A percentile compares a stretch with the other conserved stretches of the same genome.
Conservation (phyloP, 2,113 vertebrate species). For the Pleuronectes platessa region DNA sequence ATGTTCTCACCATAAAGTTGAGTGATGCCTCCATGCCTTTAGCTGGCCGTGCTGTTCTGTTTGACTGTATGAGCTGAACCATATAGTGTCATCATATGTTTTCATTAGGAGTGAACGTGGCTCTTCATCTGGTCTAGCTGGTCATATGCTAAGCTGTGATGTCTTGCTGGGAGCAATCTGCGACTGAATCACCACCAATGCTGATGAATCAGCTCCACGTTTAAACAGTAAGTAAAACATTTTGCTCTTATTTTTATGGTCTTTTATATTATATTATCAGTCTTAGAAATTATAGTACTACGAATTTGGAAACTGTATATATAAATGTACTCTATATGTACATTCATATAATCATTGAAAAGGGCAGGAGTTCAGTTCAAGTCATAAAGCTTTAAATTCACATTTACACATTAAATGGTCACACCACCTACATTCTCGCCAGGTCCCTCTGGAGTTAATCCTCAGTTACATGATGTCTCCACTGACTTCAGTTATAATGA, state of each 20-base stretch:
- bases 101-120: not conserved
- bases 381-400: not conserved
- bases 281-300: not conserved
- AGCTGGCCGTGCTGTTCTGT: no score
- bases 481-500: no score
- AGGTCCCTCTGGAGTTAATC: not conserved
- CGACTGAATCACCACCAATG: not conserved
- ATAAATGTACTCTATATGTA: not conserved
- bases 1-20: no score
- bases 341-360: not conserved
- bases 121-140: not conserved
- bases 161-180: not conserved
- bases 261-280: not conserved
- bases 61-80: not conserved
- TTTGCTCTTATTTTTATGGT: not conserved
- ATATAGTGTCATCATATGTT: not conserved
- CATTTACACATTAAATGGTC: not conserved
- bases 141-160: not conserved
- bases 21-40: no score
- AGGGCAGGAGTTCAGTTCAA: not conserved
- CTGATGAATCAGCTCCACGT: not conserved
- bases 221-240: not conserved
- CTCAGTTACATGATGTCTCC: no score
- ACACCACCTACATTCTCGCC: not conserved
- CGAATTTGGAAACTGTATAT: not conserved